phyloP scores from a whole-genome alignment of 1,140 invertebrate genomes.

The Vanessa tameamea region DNA sequence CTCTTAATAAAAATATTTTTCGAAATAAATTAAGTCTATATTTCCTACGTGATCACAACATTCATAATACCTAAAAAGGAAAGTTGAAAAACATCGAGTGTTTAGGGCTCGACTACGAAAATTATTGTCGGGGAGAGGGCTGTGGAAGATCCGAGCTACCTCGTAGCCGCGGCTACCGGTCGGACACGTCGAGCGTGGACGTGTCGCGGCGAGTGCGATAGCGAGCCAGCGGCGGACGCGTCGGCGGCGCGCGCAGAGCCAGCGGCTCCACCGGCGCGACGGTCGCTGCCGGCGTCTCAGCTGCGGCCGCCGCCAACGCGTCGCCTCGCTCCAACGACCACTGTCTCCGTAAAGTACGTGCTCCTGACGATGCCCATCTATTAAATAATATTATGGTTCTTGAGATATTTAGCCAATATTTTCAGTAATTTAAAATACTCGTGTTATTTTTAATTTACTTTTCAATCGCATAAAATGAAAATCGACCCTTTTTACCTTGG shows the following conservation, averaged over 20 bases:
- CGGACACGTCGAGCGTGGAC: conserved; percentile 29
- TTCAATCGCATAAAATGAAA: too few species aligned
- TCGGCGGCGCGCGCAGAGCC: conserved; percentile 33
- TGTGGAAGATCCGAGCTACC: conserved; percentile 12
- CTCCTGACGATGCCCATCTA: conserved; percentile 44
- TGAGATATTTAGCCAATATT: background rate
- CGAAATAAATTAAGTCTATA: conserved; percentile 41
- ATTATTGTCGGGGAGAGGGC: conserved; percentile 54
- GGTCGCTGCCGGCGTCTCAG: conserved; percentile 41
- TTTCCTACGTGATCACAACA: conserved; percentile 43
- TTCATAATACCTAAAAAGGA: conserved; percentile 41
- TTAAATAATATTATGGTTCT: background rate
- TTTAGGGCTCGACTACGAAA: conserved; percentile 43
- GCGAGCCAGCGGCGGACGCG: conserved; percentile 44
- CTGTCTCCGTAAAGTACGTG: conserved; percentile 56
- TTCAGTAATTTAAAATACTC: background rate
- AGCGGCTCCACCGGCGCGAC: conserved; percentile 26
- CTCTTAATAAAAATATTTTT: conserved; percentile 52
- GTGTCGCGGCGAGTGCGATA: conserved; percentile 47
- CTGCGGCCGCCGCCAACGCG: conserved; percentile 50
- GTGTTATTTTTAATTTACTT: too few species aligned
- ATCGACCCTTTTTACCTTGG: too few species aligned
- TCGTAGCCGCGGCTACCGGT: conserved; percentile 18
- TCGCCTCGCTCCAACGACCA: conserved; percentile 67
- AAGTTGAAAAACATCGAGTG: conserved; percentile 36